Base-by-base conservation (phyloP, 2,113 vertebrate species). In the Erpornis zantholeuca region DNA sequence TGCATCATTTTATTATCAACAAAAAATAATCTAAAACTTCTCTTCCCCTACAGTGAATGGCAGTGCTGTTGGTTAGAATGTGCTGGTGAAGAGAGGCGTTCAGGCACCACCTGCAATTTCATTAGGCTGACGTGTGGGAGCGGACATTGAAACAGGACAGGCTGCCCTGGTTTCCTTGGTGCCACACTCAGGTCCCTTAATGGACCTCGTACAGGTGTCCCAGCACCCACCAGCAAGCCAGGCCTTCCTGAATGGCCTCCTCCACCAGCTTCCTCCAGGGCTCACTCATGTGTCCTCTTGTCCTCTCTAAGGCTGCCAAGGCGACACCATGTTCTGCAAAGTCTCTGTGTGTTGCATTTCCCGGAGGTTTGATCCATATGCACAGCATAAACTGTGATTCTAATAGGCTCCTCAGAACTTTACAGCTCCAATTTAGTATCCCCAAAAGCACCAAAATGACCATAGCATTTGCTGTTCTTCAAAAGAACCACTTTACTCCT, bases 221-320 rank as follows among this genome's bases (percentile, higher is more conserved):
- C 20, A 63, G 52, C 11, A 81, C 12, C 20, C 22, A 52, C 8
- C 9, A 36, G 20, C 33, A 77, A 53, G 49, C 12, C n/a, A 76
- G 12, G 25, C 7, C 19, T 57, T 83, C 45, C 28, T 31, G 61
- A 20, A 40, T 1, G 1, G 6, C 38, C 14, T 77, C 9, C 14
- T 76, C n/a, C 2, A 3, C 10, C n/a, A 57, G 19, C 8, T 73
- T n/a, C 33, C 2, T 2, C 31, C 18, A 42, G 38, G 27, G 11
- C 35, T 94, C 2, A 0, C 14, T 64, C 7, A 0, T 4, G 4
- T 11, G 4, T 66, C 54, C 9, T 69, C 50, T 70, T 6, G 1
- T 28, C 13, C 45, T 76, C 47, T n/a, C 14, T 4, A 60, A 80
- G 28, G 13, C 12, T 36, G 56, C 47, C 53, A 42, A 11, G 47